phyloP scores from a whole-genome alignment of 1,140 invertebrate species.

The Elymnias hypermnestra region DNA sequence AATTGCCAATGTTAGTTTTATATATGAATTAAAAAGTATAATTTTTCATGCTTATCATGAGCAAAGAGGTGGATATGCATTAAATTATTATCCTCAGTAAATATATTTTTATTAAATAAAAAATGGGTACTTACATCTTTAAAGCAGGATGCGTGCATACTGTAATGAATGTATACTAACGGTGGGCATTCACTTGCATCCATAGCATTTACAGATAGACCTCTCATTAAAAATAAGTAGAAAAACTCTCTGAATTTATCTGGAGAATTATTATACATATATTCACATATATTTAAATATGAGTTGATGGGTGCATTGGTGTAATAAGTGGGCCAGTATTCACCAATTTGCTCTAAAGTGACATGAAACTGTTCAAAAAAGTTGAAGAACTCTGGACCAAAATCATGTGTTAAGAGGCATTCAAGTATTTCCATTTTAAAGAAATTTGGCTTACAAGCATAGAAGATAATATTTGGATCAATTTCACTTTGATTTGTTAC shows the following conservation, averaged over 20 bases:
- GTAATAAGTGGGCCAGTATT: slow-evolving; percentile 38
- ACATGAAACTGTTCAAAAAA: slow-evolving; percentile 50
- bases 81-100: too few relatives aligned
- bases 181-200: slow-evolving; percentile 64
- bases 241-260: slow-evolving; percentile 60
- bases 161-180: slow-evolving; percentile 65
- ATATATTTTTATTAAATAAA: too few relatives aligned
- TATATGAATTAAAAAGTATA: too few relatives aligned
- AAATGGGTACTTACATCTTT: slow-evolving; percentile 55
- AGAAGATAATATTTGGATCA: slow-evolving; percentile 51
- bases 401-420: slow-evolving; percentile 47
- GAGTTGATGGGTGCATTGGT: slow-evolving; percentile 59
- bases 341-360: slow-evolving; percentile 47
- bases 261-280: slow-evolving; percentile 56
- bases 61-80: too few relatives aligned
- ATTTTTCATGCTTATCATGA: too few relatives aligned
- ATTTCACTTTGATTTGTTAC: slow-evolving; percentile 45
- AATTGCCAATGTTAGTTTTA: too few relatives aligned
- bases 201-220: slow-evolving; percentile 53
- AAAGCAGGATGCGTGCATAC: slow-evolving; percentile 49
- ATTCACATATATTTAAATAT: slow-evolving; percentile 65
- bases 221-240: slow-evolving; percentile 60
- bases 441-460: slow-evolving; percentile 65
- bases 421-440: slow-evolving; percentile 63
- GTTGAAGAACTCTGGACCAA: slow-evolving; percentile 65